Evolutionary conservation across 2,888 invertebrate genomes (phyloP), one percentile per base, ranked within the genome.

Genomic region (Brachycybe producta): DNA sequence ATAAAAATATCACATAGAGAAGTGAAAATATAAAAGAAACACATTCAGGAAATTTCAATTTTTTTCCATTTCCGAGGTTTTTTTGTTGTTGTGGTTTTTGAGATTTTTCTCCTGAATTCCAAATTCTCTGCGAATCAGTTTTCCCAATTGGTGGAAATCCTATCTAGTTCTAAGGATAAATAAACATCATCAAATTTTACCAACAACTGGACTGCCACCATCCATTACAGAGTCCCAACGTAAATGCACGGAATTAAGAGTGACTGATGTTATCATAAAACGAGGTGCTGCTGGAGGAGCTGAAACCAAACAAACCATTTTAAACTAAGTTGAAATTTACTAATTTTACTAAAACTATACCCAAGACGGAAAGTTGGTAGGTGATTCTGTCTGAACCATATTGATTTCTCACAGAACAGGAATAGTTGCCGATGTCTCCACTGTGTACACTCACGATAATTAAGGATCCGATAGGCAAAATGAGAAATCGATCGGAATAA

Each of bases 361-460:
- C 83, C 60, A 85, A 82, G 1, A 94, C 87, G 56, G 85, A 79
- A 46, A 94, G 75, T 51, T 84, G 82, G 67, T 91, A 90, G 0
- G 85, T 85, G 46, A 92, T 87, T n/a, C 86, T 84, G 63, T 92
- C 92, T 58, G 86, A 84, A 44, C 92, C 92, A 66, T 87, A 87
- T 19, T 82, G 80, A 69, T 94, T 94, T 65, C 88, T 86, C 15
- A 90, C 91, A 60, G 82, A 81, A 68, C 94, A 94, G 0, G 88
- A 83, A 66, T 92, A 94, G 68, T 92, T 91, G 49, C 90, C 91
- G 48, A 88, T 87, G 70, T 94, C 92, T 55, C 81, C 80, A 27
- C 90, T 78, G 41, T 84, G 82, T 0, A 91, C 87, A 57, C 87
- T 84, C 52, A 84, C 83, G 53, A 94, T 85, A 61, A 85, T 78